These are phyloP conservation scores for Anodontia alba DNA, from an alignment of 2,888 invertebrate species.

Conservation along the genomic window DNA sequence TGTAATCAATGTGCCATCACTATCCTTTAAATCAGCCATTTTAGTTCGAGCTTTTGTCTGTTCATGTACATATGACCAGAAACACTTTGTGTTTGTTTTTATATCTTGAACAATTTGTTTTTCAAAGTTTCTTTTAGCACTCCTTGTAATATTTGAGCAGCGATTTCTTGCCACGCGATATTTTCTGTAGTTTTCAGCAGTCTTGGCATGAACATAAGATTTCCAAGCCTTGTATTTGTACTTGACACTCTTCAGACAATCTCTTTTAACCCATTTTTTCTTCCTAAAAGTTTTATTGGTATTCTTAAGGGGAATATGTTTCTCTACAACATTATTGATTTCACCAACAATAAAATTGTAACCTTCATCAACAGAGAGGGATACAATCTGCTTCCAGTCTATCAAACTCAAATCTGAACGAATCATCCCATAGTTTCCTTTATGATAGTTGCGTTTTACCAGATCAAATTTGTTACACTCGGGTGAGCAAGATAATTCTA, in stretches of 20 bases:
- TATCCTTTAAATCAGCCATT: slow-evolving; percentile 11
- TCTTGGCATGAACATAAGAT: not conserved
- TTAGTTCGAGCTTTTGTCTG: slow-evolving; percentile 7
- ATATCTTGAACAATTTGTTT: not conserved
- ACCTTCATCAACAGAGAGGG: not conserved
- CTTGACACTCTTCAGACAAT: slow-evolving; percentile 5
- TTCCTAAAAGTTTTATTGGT: not conserved
- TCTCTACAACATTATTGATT: not conserved
- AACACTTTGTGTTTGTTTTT: slow-evolving; percentile 11
- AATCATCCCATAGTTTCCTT: slow-evolving; percentile 14
- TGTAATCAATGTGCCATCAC: not conserved
- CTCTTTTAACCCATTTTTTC: slow-evolving; percentile 8
- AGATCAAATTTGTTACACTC: not conserved
- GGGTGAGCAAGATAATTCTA: not conserved
- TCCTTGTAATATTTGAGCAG: not conserved
- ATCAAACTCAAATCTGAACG: slow-evolving; percentile 9
- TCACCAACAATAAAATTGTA: slow-evolving; percentile 1
- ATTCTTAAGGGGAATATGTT: slow-evolving; percentile 8
- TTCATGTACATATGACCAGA: slow-evolving; percentile 12
- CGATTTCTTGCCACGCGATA: slow-evolving; percentile 5
- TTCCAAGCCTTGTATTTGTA: slow-evolving; percentile 14
- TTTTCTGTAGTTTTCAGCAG: not conserved
- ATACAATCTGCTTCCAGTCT: not conserved
- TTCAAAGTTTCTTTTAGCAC: slow-evolving; percentile 18
- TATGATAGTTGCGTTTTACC: slow-evolving; percentile 12